These are phyloP conservation scores for Epinephelus moara DNA, from an alignment of 2,113 vertebrate species.

Conservation along the genomic window DNA sequence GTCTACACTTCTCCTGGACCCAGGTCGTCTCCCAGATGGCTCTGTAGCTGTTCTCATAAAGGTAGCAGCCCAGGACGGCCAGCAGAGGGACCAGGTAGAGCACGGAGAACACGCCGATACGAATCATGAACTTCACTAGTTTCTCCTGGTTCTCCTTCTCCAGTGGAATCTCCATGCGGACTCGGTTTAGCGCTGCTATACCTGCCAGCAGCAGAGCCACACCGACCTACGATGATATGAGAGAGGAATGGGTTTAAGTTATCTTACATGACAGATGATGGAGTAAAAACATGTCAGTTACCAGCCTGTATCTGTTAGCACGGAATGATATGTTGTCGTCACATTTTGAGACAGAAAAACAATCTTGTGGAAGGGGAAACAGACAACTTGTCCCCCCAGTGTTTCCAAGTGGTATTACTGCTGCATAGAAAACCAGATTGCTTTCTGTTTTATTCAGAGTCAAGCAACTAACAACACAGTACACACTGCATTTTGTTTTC, in stretches of 20 bases:
- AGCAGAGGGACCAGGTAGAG: constrained; percentile 97
- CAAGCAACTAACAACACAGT: too few relatives aligned
- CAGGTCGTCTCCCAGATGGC: constrained; percentile 95
- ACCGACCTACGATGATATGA: constrained; percentile 80
- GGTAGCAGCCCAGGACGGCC: constrained; percentile 93
- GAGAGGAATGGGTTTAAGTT: neutral
- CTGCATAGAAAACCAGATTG: too few relatives aligned
- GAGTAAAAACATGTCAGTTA: neutral
- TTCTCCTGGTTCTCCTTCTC: constrained; percentile 99
- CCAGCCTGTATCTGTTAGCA: neutral
- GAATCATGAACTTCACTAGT: constrained; percentile 99
- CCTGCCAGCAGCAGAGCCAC: constrained; percentile 94
- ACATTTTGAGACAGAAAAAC: neutral
- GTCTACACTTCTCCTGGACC: constrained; percentile 93
- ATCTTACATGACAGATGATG: neutral
- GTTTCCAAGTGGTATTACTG: too few relatives aligned
- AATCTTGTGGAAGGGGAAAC: too few relatives aligned
- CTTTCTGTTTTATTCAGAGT: too few relatives aligned
- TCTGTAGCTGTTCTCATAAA: constrained; percentile 95
- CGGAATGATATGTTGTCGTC: neutral
- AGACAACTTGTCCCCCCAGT: too few relatives aligned
- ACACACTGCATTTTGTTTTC: too few relatives aligned
- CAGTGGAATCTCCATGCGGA: constrained; percentile 97
- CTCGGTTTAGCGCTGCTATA: constrained; percentile 96
- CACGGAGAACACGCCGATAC: constrained; percentile 97